Percentiles rank a stretch among this genome's conserved stretches.
Conservation (phyloP, 2,888 invertebrate species). For the Drosophila colorata region DNA sequence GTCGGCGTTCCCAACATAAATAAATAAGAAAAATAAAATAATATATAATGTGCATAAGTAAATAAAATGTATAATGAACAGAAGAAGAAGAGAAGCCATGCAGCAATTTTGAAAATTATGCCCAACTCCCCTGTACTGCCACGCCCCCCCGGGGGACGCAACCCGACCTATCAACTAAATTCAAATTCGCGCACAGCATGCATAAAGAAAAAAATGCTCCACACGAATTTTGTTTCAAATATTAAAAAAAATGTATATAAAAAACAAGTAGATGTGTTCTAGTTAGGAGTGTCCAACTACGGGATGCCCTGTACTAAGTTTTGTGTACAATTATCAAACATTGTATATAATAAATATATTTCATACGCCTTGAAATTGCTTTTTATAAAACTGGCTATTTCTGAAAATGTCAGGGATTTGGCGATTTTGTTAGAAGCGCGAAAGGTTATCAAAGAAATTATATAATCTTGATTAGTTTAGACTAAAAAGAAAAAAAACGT, state of each 20-base stretch:
- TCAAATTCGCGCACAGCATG: constrained; percentile 63
- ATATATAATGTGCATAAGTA: constrained; percentile 7
- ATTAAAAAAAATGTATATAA: background rate
- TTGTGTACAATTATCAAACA: background rate
- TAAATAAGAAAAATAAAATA: constrained; percentile 3
- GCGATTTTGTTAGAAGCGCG: no score
- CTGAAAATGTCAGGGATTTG: no score
- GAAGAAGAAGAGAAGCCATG: constrained; percentile 1
- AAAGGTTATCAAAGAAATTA: no score
- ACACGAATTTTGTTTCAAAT: constrained; percentile 30
- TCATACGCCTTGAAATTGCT: no score
- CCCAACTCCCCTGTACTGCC: constrained; percentile 1
- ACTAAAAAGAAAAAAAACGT: no score
- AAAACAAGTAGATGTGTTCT: background rate
- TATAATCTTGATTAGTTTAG: no score
- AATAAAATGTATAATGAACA: constrained; percentile 10
- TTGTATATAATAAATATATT: no score
- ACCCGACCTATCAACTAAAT: constrained; percentile 47
- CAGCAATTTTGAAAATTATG: constrained; percentile 21
- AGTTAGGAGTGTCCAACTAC: background rate
- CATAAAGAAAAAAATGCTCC: constrained; percentile 29
- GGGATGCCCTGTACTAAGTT: background rate
- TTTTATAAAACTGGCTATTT: no score
- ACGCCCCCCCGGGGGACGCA: constrained; percentile 18
- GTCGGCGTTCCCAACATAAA: constrained; percentile 3